Base-by-base conservation (phyloP, 2,113 vertebrate genomes). In the Limanda limanda region DNA sequence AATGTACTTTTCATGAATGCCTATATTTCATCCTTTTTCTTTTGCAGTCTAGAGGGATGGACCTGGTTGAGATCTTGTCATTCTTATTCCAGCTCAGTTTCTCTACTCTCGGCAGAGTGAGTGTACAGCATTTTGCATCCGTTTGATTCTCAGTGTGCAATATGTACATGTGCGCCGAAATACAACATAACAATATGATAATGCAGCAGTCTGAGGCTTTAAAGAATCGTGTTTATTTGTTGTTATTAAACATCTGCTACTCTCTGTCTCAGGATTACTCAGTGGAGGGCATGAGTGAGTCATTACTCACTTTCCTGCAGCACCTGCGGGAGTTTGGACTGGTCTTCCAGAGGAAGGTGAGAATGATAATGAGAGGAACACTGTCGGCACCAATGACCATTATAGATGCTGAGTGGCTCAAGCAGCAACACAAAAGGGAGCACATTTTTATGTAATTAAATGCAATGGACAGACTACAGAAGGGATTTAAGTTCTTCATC, bases 61-160 rank as follows among this genome's bases (percentile, higher is more conserved):
- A 97, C 75, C 95, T 98, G 42, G 97, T 98, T 79, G 97, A 97
- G 90, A 97, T 97, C 68, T 90, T 98, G 52, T 97, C 97, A 14
- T 98, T 98, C 88, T 91, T 97, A 69, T 98, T 98, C 92, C 96
- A 97, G 92, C 95, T 98, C 79, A 98, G 97, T 77, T 98, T 97
- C 82, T 98, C 97, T 15, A 97, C 96, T 23, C 94, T 98, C 2
- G 97, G 97, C 88, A 95, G 96, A 92, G 97, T 98, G 75, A 93
- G 95, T 86, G 35, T 13, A 71, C 24, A 27, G 13, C 14, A n/a
- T 23, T 68, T 40, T 12, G 8, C 45, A 47, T 47, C 45, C 20
- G 48, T 51, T 51, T 51, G 4, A 56, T 54, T 1, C 55, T 56
- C 23, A 56, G 23, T 57, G 24, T 55, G 52, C 52, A 54, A 6